These are phyloP conservation scores for Drosophila triauraria DNA, from an alignment of 1,140 invertebrate species.

Conservation along the genomic window DNA sequence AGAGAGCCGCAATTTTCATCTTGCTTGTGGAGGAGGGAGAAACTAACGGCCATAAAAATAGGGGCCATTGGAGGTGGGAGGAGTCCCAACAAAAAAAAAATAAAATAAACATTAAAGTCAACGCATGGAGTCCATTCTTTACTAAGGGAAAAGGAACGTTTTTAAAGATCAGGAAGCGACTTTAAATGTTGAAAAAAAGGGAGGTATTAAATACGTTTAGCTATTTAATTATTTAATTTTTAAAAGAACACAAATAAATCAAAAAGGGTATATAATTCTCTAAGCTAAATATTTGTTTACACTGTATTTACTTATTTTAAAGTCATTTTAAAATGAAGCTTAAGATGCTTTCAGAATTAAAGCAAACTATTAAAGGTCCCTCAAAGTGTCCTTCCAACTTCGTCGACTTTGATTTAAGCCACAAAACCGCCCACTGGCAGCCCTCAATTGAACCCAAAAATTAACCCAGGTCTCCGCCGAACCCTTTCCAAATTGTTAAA, in stretches of 20 bases:
- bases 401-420: slow-evolving; percentile 31
- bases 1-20: slow-evolving; percentile 28
- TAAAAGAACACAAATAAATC: too few species aligned
- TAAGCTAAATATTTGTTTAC: too few species aligned
- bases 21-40: not conserved
- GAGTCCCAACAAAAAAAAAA: not conserved
- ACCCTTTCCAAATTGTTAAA: slow-evolving; percentile 37
- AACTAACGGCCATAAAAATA: slow-evolving; percentile 18
- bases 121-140: not conserved
- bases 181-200: not conserved
- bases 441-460: slow-evolving; percentile 21
- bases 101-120: slow-evolving; percentile 3
- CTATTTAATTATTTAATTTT: too few species aligned
- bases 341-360: not conserved
- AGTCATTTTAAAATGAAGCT: too few species aligned
- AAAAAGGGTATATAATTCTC: too few species aligned
- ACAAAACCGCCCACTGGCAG: slow-evolving; percentile 30
- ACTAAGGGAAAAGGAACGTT: not conserved
- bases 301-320: too few species aligned
- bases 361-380: not conserved
- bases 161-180: not conserved
- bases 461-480: not conserved
- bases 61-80: not conserved
- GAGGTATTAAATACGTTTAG: too few species aligned
- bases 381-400: not conserved